phyloP scores from a whole-genome alignment of 2,888 invertebrate species.

The Hesperia comma region DNA sequence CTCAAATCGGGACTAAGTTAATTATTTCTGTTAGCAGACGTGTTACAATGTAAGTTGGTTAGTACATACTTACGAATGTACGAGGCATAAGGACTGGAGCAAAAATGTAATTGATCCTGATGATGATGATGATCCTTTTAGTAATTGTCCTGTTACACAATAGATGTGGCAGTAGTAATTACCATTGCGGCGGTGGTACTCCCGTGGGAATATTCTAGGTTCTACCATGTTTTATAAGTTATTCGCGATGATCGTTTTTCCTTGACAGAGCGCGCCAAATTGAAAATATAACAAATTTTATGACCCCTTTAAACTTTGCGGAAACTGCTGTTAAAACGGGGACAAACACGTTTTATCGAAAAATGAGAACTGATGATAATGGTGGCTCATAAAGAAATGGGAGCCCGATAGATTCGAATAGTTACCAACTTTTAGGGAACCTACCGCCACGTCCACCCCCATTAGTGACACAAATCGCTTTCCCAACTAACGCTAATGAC shows the following conservation, averaged over 20 bases:
- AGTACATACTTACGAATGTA: too few relatives aligned
- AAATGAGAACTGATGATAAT: slow-evolving; percentile 79
- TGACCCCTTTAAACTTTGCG: slow-evolving; percentile 68
- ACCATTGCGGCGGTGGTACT: too few relatives aligned
- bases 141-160: too few relatives aligned
- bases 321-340: slow-evolving; percentile 74
- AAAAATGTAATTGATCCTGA: too few relatives aligned
- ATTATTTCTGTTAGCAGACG: too few relatives aligned
- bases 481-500: slow-evolving; percentile 52
- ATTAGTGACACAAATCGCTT: slow-evolving; percentile 74
- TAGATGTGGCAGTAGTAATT: too few relatives aligned
- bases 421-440: slow-evolving; percentile 77
- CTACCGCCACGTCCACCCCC: slow-evolving; percentile 70
- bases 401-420: slow-evolving; percentile 77
- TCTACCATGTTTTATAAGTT: too few relatives aligned
- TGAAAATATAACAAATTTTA: slow-evolving; percentile 72
- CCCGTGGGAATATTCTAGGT: too few relatives aligned
- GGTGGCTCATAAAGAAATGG: slow-evolving; percentile 78
- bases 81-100: too few relatives aligned
- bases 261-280: slow-evolving; percentile 51
- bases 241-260: slow-evolving; percentile 41
- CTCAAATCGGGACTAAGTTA: too few relatives aligned
- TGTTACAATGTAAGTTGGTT: too few relatives aligned
- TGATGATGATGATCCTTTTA: too few relatives aligned
- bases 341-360: slow-evolving; percentile 79